Conservation (phyloP, 2,113 vertebrate genomes). For the Oryzias curvinotus region DNA sequence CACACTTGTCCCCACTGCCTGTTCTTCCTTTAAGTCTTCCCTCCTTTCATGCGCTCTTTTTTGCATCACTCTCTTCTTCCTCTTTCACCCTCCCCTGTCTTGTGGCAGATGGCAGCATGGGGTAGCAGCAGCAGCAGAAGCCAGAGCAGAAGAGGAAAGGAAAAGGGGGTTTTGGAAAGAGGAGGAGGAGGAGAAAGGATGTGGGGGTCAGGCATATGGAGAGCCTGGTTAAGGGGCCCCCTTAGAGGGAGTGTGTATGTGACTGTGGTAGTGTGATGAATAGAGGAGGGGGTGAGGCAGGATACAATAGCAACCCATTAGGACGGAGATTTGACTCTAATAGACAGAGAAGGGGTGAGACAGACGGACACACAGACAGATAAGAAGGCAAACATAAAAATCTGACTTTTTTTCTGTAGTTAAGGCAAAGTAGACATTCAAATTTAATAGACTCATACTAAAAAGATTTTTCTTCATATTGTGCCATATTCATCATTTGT, state of each 20-base stretch:
- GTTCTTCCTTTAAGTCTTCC: constrained; percentile 50
- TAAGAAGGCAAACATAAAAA: constrained; percentile 39
- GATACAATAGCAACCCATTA: constrained; percentile 82
- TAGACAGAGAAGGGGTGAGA: constrained; percentile 64
- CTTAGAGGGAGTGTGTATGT: constrained; percentile 83
- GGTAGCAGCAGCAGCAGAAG: constrained; percentile 77
- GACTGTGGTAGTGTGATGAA: constrained; percentile 84
- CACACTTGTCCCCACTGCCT: constrained; percentile 38
- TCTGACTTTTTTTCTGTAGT: not conserved
- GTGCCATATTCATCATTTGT: too few species aligned
- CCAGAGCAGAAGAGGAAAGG: constrained; percentile 79
- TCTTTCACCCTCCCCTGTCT: constrained; percentile 87
- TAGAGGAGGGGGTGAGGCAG: constrained; percentile 73
- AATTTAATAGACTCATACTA: too few species aligned
- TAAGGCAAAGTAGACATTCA: too few species aligned
- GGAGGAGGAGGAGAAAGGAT: constrained; percentile 61
- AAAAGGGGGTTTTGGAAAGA: constrained; percentile 59
- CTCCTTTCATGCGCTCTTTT: constrained; percentile 49
- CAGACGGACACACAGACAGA: constrained; percentile 54
- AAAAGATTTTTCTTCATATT: too few species aligned
- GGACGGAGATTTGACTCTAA: constrained; percentile 79
- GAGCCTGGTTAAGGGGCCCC: constrained; percentile 98
- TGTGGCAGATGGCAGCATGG: constrained; percentile 93
- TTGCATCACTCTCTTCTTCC: constrained; percentile 63
- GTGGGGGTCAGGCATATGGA: constrained; percentile 92